Evolutionary conservation across 2,113 vertebrate species (phyloP), one percentile per base, ranked within the genome.

Genomic region (Festucalex cinctus): DNA sequence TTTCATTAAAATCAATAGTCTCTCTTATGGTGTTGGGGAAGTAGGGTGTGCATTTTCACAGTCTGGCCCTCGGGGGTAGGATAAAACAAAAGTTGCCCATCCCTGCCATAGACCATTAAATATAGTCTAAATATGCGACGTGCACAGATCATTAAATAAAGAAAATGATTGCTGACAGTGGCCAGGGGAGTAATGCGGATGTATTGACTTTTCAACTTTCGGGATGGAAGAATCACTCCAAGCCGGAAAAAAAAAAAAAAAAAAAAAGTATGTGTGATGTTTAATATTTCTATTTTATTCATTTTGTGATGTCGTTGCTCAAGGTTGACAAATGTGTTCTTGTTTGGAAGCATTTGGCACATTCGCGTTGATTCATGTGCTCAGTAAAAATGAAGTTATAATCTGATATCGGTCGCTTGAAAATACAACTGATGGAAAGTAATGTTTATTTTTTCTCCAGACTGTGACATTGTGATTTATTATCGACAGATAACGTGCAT

Each of bases 71-170:
- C 22, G 22, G 51, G 51, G 51, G 22, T 5, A 26, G 22, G 22
- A 54, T 54, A 54, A 54, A 13, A 54, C 48, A 54, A 54, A 57
- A 32, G 54, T 35, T 57, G 54, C 54, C 26, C 54, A 57, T 57
- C 26, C 7, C 16, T 7, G 26, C 51, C 51, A 54, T 54, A 54
- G 16, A 57, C 54, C 54, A 57, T 56, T 56, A 28, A 56, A 16
- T 56, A 28, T 26, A 56, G 16, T 57, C 9, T 57, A 35, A 57
- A 32, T 57, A 57, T 57, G 54, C 54, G 19, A 32, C 26, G 16
- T 57, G 3, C 54, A 57, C 54, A 32, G 54, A 57, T 57, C 54
- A 57, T 57, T 57, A 57, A 9, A 57, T 57, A 17, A 57, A 19
- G 54, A 57, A 57, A 32, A 57, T 57, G 54, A 57, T 32, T 32